Base-by-base conservation (phyloP, 2,113 vertebrate genomes). In the Chaenogobius annularis region DNA sequence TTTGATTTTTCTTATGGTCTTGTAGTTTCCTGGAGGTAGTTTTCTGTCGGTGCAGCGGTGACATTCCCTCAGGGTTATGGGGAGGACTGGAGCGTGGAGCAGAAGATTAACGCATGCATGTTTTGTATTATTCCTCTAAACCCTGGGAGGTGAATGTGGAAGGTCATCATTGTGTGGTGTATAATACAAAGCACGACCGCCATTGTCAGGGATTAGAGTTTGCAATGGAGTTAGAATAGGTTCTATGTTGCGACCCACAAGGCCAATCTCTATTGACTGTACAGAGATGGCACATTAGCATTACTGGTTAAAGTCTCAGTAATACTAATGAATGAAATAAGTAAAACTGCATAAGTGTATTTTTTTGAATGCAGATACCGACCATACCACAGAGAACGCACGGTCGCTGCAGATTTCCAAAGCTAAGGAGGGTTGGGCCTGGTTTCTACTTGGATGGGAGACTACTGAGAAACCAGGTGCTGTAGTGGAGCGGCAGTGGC, bases 101-200 rank as follows among this genome's bases (percentile, higher is more conserved):
- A 89, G 56, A 72, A 88, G 81, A 90, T 90, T 90, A 90, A 74
- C 77, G 47, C 78, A 56, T 66, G 82, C 79, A 76, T 85, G 79
- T 88, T 89, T 82, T 81, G 83, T 88, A 82, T 88, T 85, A 84
- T 86, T 85, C 70, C 69, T 73, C 68, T 84, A 84, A 88, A 85
- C 75, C 83, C 84, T 80, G 72, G 82, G 84, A 90, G 85, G 87
- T 88, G 85, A 89, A 85, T 62, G 65, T 73, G 69, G 79, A 89
- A 91, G 89, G 90, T 88, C 83, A 85, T 47, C 56, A 61, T 83
- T 85, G 79, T 83, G 58, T 83, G 81, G 67, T 77, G 72, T 83
- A 63, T 78, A 78, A 86, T 87, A 74, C 73, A 85, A 86, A 85
- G 69, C 52, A 43, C 0, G 55, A 2, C 62, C 65, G 74, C 70